Percentiles rank a stretch among this genome's conserved stretches.
phyloP scores from a whole-genome alignment of 2,797 vertebrate genomes.

The Dendrocincla tyrannina region DNA sequence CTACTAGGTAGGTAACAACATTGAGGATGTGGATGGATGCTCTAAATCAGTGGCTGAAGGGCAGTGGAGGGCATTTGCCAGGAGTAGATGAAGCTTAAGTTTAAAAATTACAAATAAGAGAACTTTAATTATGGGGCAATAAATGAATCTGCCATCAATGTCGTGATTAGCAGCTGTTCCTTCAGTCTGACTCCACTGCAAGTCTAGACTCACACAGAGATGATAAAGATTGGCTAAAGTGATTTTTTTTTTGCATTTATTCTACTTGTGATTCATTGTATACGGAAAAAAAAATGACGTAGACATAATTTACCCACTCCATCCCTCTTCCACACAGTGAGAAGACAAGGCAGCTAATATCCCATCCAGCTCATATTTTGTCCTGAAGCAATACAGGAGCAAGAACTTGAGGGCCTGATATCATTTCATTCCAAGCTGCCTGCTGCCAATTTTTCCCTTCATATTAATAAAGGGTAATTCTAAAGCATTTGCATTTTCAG shows the following conservation, averaged over 20 bases:
- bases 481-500: neutral
- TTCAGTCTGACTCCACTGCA: neutral
- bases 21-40: neutral
- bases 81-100: neutral
- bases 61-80: neutral
- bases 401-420: neutral
- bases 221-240: neutral
- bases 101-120: neutral
- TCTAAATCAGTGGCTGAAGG: neutral
- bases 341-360: neutral
- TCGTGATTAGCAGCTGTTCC: neutral
- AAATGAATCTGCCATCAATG: neutral
- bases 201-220: rapidly evolving
- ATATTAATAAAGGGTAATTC: neutral
- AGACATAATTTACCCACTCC: neutral
- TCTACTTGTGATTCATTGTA: neutral
- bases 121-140: neutral
- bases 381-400: neutral
- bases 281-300: neutral
- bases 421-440: neutral
- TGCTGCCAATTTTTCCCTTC: neutral
- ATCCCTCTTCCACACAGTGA: neutral
- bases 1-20: neutral
- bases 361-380: neutral
- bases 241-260: neutral